Evolutionary conservation across 2,797 vertebrate genomes (phyloP), one percentile per base, ranked within the genome.

Genomic region (Gobio occitaniae): DNA sequence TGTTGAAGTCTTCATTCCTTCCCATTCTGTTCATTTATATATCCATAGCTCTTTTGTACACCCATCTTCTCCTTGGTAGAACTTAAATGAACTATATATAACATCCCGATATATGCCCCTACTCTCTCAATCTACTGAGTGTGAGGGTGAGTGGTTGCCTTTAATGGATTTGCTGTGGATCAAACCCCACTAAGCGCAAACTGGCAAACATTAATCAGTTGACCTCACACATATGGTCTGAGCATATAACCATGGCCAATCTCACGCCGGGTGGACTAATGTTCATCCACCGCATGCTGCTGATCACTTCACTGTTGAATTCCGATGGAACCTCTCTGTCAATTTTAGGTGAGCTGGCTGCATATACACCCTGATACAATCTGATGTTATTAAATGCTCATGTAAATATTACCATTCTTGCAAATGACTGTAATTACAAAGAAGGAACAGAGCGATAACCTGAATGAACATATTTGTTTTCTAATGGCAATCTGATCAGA

Each of bases 101-200:
- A 3, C 25, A 48, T 61, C 13, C 32, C 13, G 7, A 66, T 56
- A 52, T 56, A 52, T 76, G 32, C 47, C 17, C 12, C 38, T 68
- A 2, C 69, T 68, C 65, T 63, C 17, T 63, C 36, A 3, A 29
- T 68, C 78, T 5, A 16, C 2, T 17, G 47, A 69, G 25, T 32
- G 11, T 66, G 66, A 19, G n/a, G 16, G 29, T 1, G 47, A 85
- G 44, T 65, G 25, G 56, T 82, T 74, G 72, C 79, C 82, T 76
- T 86, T 87, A 89, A 87, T 87, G 84, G 84, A 89, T 89, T 92
- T 91, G 86, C 86, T 59, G 71, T 83, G 88, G 90, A 90, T 91
- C 86, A 91, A 75, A 76, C 47, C 54, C 86, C 54, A 79, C 65
- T 83, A 85, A 88, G 82, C n/a, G 32, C 56, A 82, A 29, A 82